These are phyloP conservation scores for Epistrophe grossulariae DNA, from an alignment of 2,888 invertebrate species.

Conservation along the genomic window DNA sequence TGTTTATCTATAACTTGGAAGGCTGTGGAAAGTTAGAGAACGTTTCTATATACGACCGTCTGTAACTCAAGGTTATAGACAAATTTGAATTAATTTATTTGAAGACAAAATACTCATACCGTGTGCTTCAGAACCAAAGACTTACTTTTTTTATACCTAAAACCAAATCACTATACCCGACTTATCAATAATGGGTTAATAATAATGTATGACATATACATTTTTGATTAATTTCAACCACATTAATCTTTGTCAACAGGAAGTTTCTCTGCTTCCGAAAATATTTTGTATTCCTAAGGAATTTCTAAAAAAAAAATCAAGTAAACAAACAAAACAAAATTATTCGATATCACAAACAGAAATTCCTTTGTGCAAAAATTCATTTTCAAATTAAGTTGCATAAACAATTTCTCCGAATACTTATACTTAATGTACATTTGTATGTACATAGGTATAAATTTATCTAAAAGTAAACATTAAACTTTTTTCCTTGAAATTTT, in stretches of 20 bases:
- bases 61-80: too few relatives aligned
- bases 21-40: too few relatives aligned
- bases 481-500: conserved; percentile 34
- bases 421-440: not conserved
- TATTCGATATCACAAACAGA: conserved; percentile 13
- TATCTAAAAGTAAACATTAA: conserved; percentile 44
- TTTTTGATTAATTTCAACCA: not conserved
- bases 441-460: conserved; percentile 1
- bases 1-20: too few relatives aligned
- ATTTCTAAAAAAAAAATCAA: not conserved
- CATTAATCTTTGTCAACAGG: not conserved
- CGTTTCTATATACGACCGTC: too few relatives aligned
- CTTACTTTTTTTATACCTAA: too few relatives aligned
- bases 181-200: too few relatives aligned
- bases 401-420: not conserved
- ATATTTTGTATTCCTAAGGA: not conserved
- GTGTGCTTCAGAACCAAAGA: too few relatives aligned
- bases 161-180: too few relatives aligned
- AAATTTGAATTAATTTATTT: too few relatives aligned
- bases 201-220: not conserved
- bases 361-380: conserved; percentile 26
- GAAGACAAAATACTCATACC: too few relatives aligned
- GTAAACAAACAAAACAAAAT: not conserved
- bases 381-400: not conserved
- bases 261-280: conserved; percentile 3